Evolutionary conservation across 2,113 vertebrate genomes (phyloP), one percentile per base, ranked within the genome.

Genomic region (Eptatretus burgeri): DNA sequence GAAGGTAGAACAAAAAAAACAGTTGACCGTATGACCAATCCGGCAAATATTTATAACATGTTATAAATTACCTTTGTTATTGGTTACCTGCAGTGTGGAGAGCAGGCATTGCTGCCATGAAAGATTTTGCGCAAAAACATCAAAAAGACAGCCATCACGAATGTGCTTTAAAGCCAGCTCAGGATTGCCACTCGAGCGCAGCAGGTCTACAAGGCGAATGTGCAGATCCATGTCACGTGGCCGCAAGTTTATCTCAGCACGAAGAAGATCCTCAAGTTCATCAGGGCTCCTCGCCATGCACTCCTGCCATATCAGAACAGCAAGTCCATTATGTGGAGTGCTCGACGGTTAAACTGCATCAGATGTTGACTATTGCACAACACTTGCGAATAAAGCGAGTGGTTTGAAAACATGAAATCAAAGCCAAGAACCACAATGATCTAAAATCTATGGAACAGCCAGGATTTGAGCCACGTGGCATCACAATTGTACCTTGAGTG

Each of bases 401-500:
- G 27, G 27, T 41, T 41, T 41, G 27, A 41, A 41, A 41, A 41
- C 27, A 41, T 41, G 2, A 41, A 41, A 41, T 41, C 27, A 7
- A 41, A 7, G 52, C 69, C 66, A 51, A 64, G 1, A 17, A 70
- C 53, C 5, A 5, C 18, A 16, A 60, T 18, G 7, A 60, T 60
- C 53, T 7, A 16, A 18, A 60, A 10, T 51, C 11, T 51, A 52
- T 19, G 14, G 51, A 51, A 19, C 41, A 14, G 49, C 9, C 50
- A 17, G 10, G 11, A 14, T 13, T 14, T 14, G 9, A 13, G 27
- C 27, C 27, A 41, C 27, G 27, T 41, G 27, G 3, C 27, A 41
- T 41, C 27, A 41, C 27, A 41, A 65, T 68, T 71, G 77, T 68
- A 93, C 89, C 81, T 82, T 93, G 41, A 98, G 72, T 64, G 77